A percentile compares a stretch with the other conserved stretches of the same genome.
Conservation (phyloP, 30 jellyfish, hydroid and myxozoan genomes). For the Pelagia noctiluca region DNA sequence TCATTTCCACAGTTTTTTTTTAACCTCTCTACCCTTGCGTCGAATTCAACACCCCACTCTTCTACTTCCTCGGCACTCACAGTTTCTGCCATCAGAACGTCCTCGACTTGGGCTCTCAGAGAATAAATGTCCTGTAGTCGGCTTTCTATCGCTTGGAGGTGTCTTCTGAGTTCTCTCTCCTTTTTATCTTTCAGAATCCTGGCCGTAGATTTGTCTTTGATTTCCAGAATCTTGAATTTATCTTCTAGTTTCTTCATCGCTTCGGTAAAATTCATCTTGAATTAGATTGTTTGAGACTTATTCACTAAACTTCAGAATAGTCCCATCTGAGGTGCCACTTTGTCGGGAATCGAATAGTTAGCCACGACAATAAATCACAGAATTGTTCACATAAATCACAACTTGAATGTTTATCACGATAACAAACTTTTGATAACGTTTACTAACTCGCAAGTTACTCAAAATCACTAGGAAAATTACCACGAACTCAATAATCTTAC, state of each 20-base stretch:
- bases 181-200: background rate
- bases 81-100: slow-evolving; percentile 26
- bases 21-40: slow-evolving; percentile 2
- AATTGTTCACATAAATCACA: no score
- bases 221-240: slow-evolving; percentile 14
- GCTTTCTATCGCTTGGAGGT: background rate
- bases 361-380: no score
- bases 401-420: no score
- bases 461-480: no score
- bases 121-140: slow-evolving; percentile 1
- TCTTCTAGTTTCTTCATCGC: slow-evolving; percentile 7
- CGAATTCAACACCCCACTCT: slow-evolving; percentile 45
- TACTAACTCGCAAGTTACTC: no score
- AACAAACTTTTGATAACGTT: no score
- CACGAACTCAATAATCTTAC: no score
- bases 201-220: slow-evolving; percentile 43
- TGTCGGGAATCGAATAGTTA: no score
- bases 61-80: slow-evolving; percentile 31
- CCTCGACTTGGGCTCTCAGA: background rate
- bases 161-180: slow-evolving; percentile 22
- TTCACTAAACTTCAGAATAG: no score
- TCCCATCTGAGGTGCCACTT: no score
- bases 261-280: background rate
- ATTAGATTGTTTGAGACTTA: no score
- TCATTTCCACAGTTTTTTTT: background rate